phyloP scores from a whole-genome alignment of 2,888 invertebrate genomes.

The Coelinius sp. region DNA sequence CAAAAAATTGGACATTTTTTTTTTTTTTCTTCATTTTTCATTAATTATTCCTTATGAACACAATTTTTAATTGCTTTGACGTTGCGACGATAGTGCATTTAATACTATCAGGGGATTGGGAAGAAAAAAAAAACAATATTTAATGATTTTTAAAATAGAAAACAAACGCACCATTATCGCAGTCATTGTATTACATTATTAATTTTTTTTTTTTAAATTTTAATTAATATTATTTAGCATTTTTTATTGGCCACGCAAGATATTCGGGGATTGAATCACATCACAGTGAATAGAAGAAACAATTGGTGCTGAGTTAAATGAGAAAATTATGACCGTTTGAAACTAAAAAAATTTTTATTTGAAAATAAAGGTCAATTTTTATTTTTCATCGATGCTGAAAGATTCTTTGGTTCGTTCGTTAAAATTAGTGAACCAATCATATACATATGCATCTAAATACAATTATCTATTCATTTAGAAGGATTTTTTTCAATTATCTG shows the following conservation, averaged over 20 bases:
- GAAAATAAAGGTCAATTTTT: no score
- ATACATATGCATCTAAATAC: constrained; percentile 12
- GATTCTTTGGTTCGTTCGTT: constrained; percentile 31
- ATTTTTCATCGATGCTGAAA: constrained; percentile 28
- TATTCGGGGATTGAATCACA: constrained; percentile 29
- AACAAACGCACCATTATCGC: constrained; percentile 35
- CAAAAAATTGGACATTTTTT: constrained; percentile 8
- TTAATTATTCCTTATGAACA: constrained; percentile 31
- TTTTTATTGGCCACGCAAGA: constrained; percentile 26
- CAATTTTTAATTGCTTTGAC: constrained; percentile 41
- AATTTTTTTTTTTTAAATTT: background rate
- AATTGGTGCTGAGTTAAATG: background rate
- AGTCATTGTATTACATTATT: constrained; percentile 24
- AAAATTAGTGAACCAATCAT: constrained; percentile 32
- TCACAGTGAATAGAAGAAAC: constrained; percentile 5
- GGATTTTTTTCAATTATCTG: constrained; percentile 1
- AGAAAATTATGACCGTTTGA: background rate
- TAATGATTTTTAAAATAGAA: background rate
- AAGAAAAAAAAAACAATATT: constrained; percentile 27
- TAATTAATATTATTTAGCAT: constrained; percentile 6
- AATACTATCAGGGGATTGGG: constrained; percentile 33
- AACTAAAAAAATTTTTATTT: constrained; percentile 15
- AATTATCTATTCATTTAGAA: constrained; percentile 17
- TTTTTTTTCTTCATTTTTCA: constrained; percentile 1
- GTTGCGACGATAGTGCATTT: constrained; percentile 33